Conservation (phyloP, 2,888 invertebrate genomes). For the Sesia bembeciformis region DNA sequence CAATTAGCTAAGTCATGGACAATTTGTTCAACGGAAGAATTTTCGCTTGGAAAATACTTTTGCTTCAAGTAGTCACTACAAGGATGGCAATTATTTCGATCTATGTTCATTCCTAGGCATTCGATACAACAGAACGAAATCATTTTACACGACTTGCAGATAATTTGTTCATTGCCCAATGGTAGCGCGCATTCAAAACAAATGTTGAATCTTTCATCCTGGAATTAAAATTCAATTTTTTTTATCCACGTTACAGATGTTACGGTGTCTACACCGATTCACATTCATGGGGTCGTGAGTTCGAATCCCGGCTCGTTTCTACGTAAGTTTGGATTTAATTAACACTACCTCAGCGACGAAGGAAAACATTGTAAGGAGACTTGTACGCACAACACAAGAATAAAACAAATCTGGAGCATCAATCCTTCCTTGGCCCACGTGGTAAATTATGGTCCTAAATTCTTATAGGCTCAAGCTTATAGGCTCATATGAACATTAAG, state of each 20-base stretch:
- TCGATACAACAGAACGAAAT: slow-evolving; percentile 42
- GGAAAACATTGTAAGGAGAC: too few relatives aligned
- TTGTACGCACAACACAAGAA: too few relatives aligned
- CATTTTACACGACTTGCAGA: slow-evolving; percentile 36
- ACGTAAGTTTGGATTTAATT: too few relatives aligned
- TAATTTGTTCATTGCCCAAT: slow-evolving; percentile 24
- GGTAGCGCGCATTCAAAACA: slow-evolving; percentile 58
- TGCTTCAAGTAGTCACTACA: slow-evolving; percentile 37
- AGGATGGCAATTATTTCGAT: slow-evolving; percentile 38
- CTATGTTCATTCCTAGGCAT: slow-evolving; percentile 38
- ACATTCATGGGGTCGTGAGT: too few relatives aligned
- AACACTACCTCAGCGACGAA: too few relatives aligned
- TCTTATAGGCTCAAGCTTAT: too few relatives aligned
- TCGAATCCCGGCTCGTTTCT: too few relatives aligned
- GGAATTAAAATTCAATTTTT: slow-evolving; percentile 9
- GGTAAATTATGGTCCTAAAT: too few relatives aligned
- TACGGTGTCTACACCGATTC: too few relatives aligned
- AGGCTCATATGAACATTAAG: too few relatives aligned
- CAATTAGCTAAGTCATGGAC: background rate
- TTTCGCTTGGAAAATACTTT: slow-evolving; percentile 22
- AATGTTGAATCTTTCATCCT: slow-evolving; percentile 44
- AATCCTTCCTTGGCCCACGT: too few relatives aligned
- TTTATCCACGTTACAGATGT: background rate
- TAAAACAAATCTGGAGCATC: too few relatives aligned
- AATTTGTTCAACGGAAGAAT: background rate